Evolutionary conservation across 2,113 vertebrate genomes (phyloP).

Genomic region (Hydrochoerus hydrochaeris): DNA sequence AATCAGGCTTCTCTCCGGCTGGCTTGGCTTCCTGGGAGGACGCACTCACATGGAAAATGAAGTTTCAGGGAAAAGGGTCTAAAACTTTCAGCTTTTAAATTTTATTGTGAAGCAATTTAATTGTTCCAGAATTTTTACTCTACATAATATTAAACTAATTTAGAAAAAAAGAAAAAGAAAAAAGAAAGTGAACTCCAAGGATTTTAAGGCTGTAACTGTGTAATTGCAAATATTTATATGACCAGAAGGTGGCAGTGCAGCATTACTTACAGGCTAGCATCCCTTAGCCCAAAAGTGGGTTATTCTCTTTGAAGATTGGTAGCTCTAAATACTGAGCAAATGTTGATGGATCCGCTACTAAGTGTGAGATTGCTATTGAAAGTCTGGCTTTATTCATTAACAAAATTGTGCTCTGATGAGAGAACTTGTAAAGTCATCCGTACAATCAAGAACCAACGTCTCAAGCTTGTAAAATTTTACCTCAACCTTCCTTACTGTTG

Average conservation of each 20-base stretch:
- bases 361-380: neutral
- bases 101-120: neutral
- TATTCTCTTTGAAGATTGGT: neutral
- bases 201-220: neutral
- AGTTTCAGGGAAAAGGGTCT: neutral
- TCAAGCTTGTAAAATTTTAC: neutral
- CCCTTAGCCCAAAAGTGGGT: rapidly evolving
- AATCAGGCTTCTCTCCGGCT: no score
- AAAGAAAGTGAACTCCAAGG: neutral
- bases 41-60: neutral
- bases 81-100: neutral
- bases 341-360: neutral
- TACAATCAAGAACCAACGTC: neutral
- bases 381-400: neutral
- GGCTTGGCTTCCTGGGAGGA: neutral
- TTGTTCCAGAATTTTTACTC: neutral
- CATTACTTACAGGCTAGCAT: neutral
- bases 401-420: neutral
- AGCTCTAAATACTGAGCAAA: neutral
- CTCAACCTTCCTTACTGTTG: neutral
- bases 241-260: slow-evolving; percentile 70
- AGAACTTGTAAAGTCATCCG: neutral
- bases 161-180: neutral
- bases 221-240: neutral
- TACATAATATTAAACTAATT: neutral